phyloP scores from a whole-genome alignment of 2,888 invertebrate genomes.

The Proisotoma minuta region DNA sequence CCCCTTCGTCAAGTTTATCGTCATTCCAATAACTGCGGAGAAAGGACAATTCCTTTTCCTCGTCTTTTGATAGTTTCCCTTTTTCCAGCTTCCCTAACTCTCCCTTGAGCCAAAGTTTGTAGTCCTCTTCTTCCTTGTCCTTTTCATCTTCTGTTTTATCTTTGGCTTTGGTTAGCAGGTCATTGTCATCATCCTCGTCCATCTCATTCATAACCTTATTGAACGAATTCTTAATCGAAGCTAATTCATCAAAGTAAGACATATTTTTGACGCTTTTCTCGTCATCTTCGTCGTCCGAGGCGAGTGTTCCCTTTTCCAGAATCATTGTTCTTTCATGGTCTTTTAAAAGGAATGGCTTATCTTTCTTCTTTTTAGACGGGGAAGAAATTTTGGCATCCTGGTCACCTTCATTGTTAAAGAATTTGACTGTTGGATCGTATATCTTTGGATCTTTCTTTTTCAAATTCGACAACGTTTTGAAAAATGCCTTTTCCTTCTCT shows the following conservation, averaged over 20 bases:
- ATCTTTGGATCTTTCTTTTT: slow-evolving; percentile 86
- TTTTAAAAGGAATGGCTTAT: slow-evolving; percentile 63
- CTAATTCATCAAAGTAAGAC: slow-evolving; percentile 64
- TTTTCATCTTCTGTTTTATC: slow-evolving; percentile 56
- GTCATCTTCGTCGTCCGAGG: slow-evolving; percentile 34
- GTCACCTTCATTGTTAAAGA: slow-evolving; percentile 58
- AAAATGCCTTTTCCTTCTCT: slow-evolving; percentile 76
- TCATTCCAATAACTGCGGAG: slow-evolving; percentile 79
- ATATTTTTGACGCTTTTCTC: slow-evolving; percentile 45
- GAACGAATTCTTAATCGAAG: slow-evolving; percentile 62
- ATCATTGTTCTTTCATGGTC: slow-evolving; percentile 76
- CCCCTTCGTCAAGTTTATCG: slow-evolving; percentile 73
- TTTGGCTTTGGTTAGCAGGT: slow-evolving; percentile 55
- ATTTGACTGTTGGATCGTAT: slow-evolving; percentile 69
- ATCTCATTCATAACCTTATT: slow-evolving; percentile 56
- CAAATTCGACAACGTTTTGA: slow-evolving; percentile 75
- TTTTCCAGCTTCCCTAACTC: slow-evolving; percentile 54
- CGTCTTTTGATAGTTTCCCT: slow-evolving; percentile 49
- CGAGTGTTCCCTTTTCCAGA: slow-evolving; percentile 55
- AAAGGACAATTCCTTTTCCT: slow-evolving; percentile 64
- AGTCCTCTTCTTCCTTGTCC: slow-evolving; percentile 60
- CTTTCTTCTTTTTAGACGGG: slow-evolving; percentile 51
- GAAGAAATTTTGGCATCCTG: slow-evolving; percentile 13
- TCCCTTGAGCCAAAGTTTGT: slow-evolving; percentile 75
- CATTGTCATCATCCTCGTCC: slow-evolving; percentile 56